Conservation (phyloP, 35 echinoderm and acorn worm species). For the Acanthaster planci region DNA sequence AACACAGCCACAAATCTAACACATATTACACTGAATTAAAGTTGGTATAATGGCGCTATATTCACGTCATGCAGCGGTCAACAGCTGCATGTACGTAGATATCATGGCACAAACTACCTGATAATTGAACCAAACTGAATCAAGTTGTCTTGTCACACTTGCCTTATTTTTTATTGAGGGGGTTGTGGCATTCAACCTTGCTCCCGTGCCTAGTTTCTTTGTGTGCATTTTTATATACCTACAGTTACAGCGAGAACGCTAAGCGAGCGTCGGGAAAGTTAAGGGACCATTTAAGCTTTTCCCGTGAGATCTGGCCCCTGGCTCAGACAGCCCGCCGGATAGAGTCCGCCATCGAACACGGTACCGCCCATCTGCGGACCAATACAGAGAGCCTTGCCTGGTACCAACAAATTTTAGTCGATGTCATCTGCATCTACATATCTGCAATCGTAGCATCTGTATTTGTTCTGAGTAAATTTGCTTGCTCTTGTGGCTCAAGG, state of each 20-base stretch:
- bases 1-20: too few relatives aligned
- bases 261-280: slow-evolving; percentile 39
- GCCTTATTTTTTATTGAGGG: too few relatives aligned
- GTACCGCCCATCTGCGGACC: slow-evolving; percentile 53
- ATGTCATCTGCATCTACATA: background rate
- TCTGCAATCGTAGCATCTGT: background rate
- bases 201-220: too few relatives aligned
- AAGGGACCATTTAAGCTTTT: background rate
- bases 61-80: too few relatives aligned
- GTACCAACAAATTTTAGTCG: background rate
- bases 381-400: background rate
- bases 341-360: slow-evolving; percentile 73
- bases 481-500: background rate
- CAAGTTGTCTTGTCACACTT: too few relatives aligned
- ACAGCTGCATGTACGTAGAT: too few relatives aligned
- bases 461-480: background rate
- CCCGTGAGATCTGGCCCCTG: background rate
- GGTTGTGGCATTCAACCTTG: too few relatives aligned
- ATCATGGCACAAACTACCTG: too few relatives aligned
- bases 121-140: too few relatives aligned
- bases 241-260: slow-evolving; percentile 59
- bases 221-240: background rate
- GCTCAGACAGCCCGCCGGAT: slow-evolving; percentile 67
- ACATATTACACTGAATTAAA: too few relatives aligned
- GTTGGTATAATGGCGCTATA: too few relatives aligned